A percentile compares a stretch with the other conserved stretches of the same genome.
These are phyloP conservation scores for Alectoris magna DNA, from an alignment of 2,797 vertebrate genomes.

Conservation along the genomic window DNA sequence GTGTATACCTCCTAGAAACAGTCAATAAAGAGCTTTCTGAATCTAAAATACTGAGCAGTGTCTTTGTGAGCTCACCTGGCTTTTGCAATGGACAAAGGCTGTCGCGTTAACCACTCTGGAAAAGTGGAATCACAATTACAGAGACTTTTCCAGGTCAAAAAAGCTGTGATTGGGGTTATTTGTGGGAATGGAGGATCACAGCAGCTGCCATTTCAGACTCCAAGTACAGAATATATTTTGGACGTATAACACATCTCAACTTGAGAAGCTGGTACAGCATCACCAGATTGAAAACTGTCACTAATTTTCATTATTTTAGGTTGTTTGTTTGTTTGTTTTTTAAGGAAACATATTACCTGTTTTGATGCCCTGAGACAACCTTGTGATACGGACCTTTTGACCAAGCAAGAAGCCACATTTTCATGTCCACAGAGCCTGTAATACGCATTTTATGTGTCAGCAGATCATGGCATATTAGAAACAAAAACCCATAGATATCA, in stretches of 20 bases:
- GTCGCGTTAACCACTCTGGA: not conserved
- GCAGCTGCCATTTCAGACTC: not conserved
- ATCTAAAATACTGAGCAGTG: not conserved
- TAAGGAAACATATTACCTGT: not conserved
- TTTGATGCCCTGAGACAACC: not conserved
- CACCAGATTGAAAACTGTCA: not conserved
- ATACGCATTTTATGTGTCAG: not conserved
- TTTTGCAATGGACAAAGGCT: not conserved
- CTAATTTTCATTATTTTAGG: not conserved
- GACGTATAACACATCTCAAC: not conserved
- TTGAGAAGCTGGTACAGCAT: not conserved
- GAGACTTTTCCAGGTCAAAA: not conserved
- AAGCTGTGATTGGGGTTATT: not conserved
- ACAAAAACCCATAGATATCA: not conserved
- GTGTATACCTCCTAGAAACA: not conserved
- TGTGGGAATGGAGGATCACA: rapidly evolving
- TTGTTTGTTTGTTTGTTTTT: not conserved
- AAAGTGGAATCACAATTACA: not conserved
- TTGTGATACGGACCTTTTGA: not conserved
- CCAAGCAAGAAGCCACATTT: not conserved
- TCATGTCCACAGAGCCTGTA: not conserved
- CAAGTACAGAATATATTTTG: not conserved
- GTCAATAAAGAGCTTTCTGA: not conserved
- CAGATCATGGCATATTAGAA: not conserved
- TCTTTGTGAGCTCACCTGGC: not conserved